Evolutionary conservation across 2,797 vertebrate species (phyloP), one percentile per base, ranked within the genome.

Genomic region (Loriculus beryllinus): DNA sequence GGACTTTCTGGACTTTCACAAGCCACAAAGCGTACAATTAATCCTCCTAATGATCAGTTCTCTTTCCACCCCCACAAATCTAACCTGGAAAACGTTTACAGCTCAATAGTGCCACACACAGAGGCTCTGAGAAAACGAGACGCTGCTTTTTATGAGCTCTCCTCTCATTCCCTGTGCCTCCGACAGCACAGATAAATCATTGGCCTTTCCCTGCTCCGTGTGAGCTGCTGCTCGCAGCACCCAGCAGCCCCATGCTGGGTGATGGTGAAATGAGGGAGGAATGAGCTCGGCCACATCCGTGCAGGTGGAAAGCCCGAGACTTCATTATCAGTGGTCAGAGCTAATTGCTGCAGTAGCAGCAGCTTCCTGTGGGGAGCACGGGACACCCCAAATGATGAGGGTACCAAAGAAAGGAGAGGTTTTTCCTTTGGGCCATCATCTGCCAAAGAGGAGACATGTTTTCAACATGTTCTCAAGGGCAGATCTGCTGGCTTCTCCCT

Each of bases 41-140:
- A 95, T 81, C 62, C 29, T 84, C 43, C 67, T 72, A 54, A 64
- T 40, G 87, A 93, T 87, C 21, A 7, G 25, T 31, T 76, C 78
- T 70, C 31, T 71, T 74, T n/a, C 80, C 28, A 9, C 33, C 71
- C 33, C 69, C 56, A 47, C 39, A 71, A 42, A 83, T 75, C 89
- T 69, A 42, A 65, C 45, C 72, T 31, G 78, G 81, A 63, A 35
- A 54, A 70, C 78, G 72, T 90, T 93, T 90, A 86, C 85, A 81
- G 82, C 94, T 96, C 95, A 86, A 81, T 51, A 92, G 93, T 81
- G 90, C 95, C 94, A 90, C 91, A 89, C 92, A 78, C 85, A 83
- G 94, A 92, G 90, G 62, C 63, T 19, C 40, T 2, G 62, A 68
- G 91, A 91, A 76, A 92, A 86, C 2, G 76, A 86, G 90, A n/a